Evolutionary conservation across 2,888 invertebrate genomes (phyloP), one percentile per base, ranked within the genome.

Genomic region (Polia nebulosa): DNA sequence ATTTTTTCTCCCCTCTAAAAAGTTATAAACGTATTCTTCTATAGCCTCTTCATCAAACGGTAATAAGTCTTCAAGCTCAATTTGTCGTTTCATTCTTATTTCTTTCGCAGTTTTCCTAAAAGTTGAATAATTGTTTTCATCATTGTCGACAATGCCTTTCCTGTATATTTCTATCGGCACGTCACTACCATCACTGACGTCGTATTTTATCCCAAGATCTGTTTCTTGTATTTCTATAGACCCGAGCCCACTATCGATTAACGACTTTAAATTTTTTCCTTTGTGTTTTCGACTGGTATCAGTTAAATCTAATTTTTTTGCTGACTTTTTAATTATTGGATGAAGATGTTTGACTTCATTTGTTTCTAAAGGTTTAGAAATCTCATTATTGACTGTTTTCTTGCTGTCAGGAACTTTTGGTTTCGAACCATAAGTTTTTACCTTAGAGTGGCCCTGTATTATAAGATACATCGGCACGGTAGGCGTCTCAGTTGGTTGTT

Each of bases 391-490:
- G 20, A 84, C 83, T 1, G 86, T 82, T 49, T 90, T 87, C 69
- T 94, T 92, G 34, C 94, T 93, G 5, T 95, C 94, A 41, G 89
- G 86, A 39, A 87, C 69, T 83, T 92, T 92, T 67, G 96, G 96
- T 74, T 96, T 96, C 0, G 97, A 97, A 17, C 98, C 97, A 86
- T 98, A 98, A 0, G 97, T 98, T 93, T 98, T 98, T 0, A 98
- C 98, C 93, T 98, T 98, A 0, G 98, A 98, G 89, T 98, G 98
- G 0, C 98, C 98, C 90, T 98, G 98, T 82, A 98, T 98, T 34
- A 98, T 98, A 29, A 98, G 94, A 86, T 98, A 98, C 96, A 97
- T 92, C 0, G 97, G 97, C 61, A 96, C 96, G 3, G 94, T 92
- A 0, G 97, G 96, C 77, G 96, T 96, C 84, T 93, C 93, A 8